These are phyloP conservation scores for Geococcyx californianus DNA, from an alignment of 2,113 vertebrate species.

Conservation along the genomic window DNA sequence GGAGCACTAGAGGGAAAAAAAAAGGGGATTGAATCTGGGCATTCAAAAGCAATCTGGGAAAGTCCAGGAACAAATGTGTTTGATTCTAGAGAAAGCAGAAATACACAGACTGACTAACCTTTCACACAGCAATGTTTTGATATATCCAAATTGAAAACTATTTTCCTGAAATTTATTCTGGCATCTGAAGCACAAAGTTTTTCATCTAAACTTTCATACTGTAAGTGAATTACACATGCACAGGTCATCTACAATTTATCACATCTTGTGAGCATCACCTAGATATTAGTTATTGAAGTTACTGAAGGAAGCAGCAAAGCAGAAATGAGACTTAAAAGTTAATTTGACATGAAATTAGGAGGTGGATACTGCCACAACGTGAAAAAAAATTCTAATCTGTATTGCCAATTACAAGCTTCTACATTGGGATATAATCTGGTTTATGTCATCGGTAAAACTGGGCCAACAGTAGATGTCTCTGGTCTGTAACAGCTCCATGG, in stretches of 20 bases:
- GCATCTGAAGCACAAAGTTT: neutral
- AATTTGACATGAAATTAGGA: neutral
- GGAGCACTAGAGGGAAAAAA: neutral
- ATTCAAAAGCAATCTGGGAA: neutral
- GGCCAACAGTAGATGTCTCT: neutral
- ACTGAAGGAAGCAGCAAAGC: neutral
- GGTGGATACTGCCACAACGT: neutral
- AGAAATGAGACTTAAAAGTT: neutral
- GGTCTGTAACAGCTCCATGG: neutral
- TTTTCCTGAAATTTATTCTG: neutral
- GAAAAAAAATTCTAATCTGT: neutral
- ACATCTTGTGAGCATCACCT: neutral
- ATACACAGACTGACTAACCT: neutral
- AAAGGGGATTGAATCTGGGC: neutral
- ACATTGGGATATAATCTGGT: neutral
- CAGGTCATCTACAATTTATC: neutral
- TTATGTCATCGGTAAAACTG: neutral
- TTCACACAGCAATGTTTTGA: neutral
- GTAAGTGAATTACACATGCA: neutral
- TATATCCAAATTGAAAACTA: neutral
- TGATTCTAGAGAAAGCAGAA: neutral
- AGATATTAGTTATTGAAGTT: neutral
- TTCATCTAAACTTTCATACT: neutral
- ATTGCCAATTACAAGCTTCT: neutral
- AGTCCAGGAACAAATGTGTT: neutral